A percentile compares a stretch with the other conserved stretches of the same genome.
phyloP scores from a whole-genome alignment of 2,888 invertebrate genomes.

The Hybos culiciformis region DNA sequence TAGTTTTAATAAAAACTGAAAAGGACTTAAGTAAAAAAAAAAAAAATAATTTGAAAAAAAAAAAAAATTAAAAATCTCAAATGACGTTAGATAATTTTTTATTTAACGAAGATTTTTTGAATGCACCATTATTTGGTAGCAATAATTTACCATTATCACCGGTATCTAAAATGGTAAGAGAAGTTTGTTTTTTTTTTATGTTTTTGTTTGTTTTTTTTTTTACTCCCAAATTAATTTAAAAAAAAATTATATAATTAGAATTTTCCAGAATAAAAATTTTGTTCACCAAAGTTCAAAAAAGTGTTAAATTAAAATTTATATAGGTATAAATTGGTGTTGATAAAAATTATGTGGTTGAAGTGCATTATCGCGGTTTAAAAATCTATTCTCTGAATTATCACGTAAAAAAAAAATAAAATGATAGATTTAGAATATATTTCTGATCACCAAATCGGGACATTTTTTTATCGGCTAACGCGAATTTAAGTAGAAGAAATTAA shows the following conservation, averaged over 20 bases:
- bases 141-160: conserved; percentile 31
- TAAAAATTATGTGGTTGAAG: too few relatives aligned
- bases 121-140: conserved; percentile 20
- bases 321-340: too few relatives aligned
- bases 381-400: too few relatives aligned
- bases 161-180: conserved; percentile 34
- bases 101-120: conserved; percentile 28
- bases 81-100: conserved; percentile 33
- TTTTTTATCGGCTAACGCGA: too few relatives aligned
- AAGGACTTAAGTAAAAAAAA: background rate
- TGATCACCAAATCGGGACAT: too few relatives aligned
- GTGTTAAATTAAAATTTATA: too few relatives aligned
- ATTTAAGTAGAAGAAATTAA: too few relatives aligned
- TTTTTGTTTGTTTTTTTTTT: background rate
- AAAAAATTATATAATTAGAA: background rate
- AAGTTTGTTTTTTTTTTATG: background rate
- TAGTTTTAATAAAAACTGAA: background rate
- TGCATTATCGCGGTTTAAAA: too few relatives aligned
- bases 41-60: background rate
- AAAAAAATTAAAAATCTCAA: background rate
- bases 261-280: background rate
- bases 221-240: background rate
- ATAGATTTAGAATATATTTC: too few relatives aligned
- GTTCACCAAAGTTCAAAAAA: background rate
- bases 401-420: too few relatives aligned